Conservation (phyloP, 2,888 invertebrate species). For the Unio pictorum region DNA sequence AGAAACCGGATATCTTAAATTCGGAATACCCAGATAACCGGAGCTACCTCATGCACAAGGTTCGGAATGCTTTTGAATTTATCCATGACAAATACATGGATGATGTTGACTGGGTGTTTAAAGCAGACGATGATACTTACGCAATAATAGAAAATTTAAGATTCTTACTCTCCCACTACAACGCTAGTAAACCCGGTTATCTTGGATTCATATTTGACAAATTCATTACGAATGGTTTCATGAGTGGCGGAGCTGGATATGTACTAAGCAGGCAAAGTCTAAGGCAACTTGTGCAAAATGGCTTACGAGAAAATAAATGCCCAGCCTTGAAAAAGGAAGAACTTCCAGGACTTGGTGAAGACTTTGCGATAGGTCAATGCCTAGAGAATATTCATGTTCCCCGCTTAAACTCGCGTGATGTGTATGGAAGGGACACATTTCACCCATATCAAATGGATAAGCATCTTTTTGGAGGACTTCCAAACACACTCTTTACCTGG, state of each 20-base stretch:
- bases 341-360: conserved; percentile 81
- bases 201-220: conserved; percentile 74
- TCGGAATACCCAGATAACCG: conserved; percentile 9
- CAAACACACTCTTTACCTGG: too few relatives aligned
- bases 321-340: conserved; percentile 75
- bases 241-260: conserved; percentile 76
- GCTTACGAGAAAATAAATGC: conserved; percentile 73
- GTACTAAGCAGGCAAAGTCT: conserved; percentile 88
- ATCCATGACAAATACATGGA: conserved; percentile 85
- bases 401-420: conserved; percentile 90
- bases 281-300: conserved; percentile 81
- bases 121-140: conserved; percentile 98
- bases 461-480: conserved; percentile 24
- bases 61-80: conserved; percentile 91
- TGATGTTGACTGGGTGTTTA: conserved; percentile 95
- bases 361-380: conserved; percentile 93
- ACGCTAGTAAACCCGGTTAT: conserved; percentile 84
- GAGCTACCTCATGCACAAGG: conserved; percentile 92
- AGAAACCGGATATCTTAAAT: conserved; percentile 75
- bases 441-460: conserved; percentile 85
- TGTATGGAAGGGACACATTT: conserved; percentile 87
- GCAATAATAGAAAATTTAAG: conserved; percentile 95
- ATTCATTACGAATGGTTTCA: conserved; percentile 68
- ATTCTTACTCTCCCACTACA: conserved; percentile 85
- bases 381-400: conserved; percentile 79